Base-by-base conservation (phyloP, 64 coral and sea anemone species). In the Astreopora myriophthalma region DNA sequence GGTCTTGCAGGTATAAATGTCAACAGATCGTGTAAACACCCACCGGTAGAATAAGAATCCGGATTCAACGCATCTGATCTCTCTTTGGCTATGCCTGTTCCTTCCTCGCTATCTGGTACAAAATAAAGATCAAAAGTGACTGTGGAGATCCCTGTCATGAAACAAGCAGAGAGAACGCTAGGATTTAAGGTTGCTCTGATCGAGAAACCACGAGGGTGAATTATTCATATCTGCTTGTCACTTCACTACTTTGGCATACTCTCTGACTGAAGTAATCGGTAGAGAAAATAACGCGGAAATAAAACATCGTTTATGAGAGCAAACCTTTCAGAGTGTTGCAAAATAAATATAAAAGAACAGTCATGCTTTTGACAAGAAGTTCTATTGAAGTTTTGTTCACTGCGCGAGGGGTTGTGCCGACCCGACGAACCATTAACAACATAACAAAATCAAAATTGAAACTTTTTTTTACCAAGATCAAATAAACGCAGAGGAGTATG, bases 211-310 rank as follows among this genome's bases (percentile, higher is more conserved):
- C 20, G 4, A 65, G 24, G 79, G 5, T 83, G 31, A 83, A 83
- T 83, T 83, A 83, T 83, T 83, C 7, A 83, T 64, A 19, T 38
- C 29, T 26, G 55, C 20, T n/a, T 37, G 79, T 83, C 32, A 83
- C 23, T 64, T 64, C 79, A 83, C 76, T 80, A 80, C 79, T 83
- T 83, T 83, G n/a, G 79, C 79, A 83, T 83, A 83, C 55, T 83
- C 79, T 23, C 28, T 19, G 7, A 83, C 79, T 83, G 52, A 83
- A 83, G 79, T 83, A 83, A 83, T 83, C 55, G 37, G 31, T 14
- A 12, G 8, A 16, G 10, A 64, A 36, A 82, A 23, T 42, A 8
- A 44, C 39, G 23, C 2, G 1, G 25, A 78, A 78, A 13, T 13
- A 77, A 16, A 37, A 25, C 8, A 22, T 22, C 33, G 5, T 19